Percentiles rank a stretch among this genome's conserved stretches.
phyloP scores from a whole-genome alignment of 2,113 vertebrate genomes.

The Recurvirostra avosetta region DNA sequence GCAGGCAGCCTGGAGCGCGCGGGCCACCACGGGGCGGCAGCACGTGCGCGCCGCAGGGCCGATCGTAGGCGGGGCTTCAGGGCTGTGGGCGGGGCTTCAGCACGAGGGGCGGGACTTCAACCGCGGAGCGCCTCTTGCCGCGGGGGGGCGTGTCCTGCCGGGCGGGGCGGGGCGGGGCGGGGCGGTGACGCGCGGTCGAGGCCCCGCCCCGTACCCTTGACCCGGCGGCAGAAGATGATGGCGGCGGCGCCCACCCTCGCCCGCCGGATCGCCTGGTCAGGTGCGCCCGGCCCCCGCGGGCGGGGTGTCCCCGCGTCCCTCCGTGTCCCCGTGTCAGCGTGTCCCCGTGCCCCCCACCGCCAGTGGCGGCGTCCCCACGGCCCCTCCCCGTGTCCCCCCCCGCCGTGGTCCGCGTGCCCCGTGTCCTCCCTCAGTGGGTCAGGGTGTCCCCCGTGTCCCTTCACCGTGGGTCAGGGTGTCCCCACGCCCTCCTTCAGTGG shows the following conservation, averaged over 20 bases:
- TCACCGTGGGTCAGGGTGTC: neutral
- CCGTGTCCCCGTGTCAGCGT: too few relatives aligned
- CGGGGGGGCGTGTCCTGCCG: neutral
- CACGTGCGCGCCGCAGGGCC: neutral
- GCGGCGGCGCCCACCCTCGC: fast-evolving
- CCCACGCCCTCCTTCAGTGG: neutral
- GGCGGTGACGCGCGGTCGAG: neutral
- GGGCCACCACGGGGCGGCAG: neutral
- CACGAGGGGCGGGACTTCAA: neutral
- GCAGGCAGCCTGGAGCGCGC: too few relatives aligned
- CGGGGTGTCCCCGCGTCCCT: too few relatives aligned
- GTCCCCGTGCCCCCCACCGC: neutral
- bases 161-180: neutral
- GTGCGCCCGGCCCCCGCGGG: neutral
- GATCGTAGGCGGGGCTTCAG: neutral
- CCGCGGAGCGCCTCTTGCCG: fast-evolving
- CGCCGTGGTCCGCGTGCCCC: neutral
- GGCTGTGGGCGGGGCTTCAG: neutral
- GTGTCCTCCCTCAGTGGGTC: neutral
- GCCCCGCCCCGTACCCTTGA: neutral
- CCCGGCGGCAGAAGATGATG: slow-evolving; percentile 7
- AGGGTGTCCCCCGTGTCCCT: neutral
- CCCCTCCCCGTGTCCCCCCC: neutral
- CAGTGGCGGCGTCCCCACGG: too few relatives aligned
- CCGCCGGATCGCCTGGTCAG: neutral